Evolutionary conservation across 1,140 invertebrate species (phyloP), one percentile per base, ranked within the genome.

Genomic region (Agrypnia vestita): DNA sequence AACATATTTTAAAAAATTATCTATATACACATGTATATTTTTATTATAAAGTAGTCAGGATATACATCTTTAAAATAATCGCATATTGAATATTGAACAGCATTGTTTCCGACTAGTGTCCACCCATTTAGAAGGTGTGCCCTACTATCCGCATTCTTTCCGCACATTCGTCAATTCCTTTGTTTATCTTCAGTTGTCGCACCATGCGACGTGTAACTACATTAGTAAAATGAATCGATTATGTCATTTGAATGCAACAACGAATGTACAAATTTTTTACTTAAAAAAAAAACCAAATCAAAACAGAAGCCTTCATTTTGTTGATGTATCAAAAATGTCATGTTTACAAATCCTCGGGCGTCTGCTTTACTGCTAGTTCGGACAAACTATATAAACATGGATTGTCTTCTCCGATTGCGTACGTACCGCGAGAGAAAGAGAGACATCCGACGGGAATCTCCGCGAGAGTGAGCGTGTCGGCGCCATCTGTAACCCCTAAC

Each of bases 401-500:
- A 74, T 53, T 43, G 12, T 56, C 71, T 56, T 21, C 25, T 35
- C 17, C 51, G 53, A 43, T 3, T 44, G 19, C 25, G 49, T 21
- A 49, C 10, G 67, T 49, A 71, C 15, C 15, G 53, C 53, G 47
- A n/a, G 51, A 12, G 51, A 55, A 44, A 35, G 71, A 74, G 71
- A 56, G 6, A 44, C 53, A 56, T 56, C 51, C 15, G 53, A 56
- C 43, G 21, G 49, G 53, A 56, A 74, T 55, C 71, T 74, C 51
- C 21, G 13, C 35, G 51, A 56, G 71, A 74, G 71, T 12, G 71
- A 74, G 71, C 71, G 25, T 17, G 71, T 55, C 71, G 53, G 71
- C 71, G 49, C 13, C 35, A 55, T 56, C 51, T 74, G 71, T 55
- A 74, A 74, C 71, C 71, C 71, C 71, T 74, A 74, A 74, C 51